Conservation (phyloP, 2,797 vertebrate genomes). For the Tauraco hartlaubi region DNA sequence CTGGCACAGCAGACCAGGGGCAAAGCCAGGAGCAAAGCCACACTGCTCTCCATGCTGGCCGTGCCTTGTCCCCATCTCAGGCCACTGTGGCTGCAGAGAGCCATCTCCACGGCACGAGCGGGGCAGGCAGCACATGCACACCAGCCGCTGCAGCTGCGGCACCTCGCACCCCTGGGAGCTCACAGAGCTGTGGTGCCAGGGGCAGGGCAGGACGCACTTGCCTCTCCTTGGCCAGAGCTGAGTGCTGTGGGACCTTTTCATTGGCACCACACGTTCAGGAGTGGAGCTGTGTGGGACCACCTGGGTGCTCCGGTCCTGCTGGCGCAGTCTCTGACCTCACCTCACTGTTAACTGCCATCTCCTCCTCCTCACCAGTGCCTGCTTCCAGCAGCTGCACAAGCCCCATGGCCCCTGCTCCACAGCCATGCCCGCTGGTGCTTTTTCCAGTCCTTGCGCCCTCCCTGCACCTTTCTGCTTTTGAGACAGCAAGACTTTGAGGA, state of each 20-base stretch:
- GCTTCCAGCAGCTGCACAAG: background rate
- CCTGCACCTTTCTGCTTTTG: fast-evolving
- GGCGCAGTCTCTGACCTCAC: fast-evolving
- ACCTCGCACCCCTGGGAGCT: background rate
- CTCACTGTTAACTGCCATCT: fast-evolving
- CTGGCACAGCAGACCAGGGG: background rate
- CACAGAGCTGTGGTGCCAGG: fast-evolving
- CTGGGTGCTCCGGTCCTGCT: fast-evolving
- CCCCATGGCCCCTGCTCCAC: too few relatives aligned
- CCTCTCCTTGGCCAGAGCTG: background rate
- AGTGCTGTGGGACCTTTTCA: fast-evolving
- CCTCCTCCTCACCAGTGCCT: background rate
- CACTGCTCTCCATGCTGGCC: background rate
- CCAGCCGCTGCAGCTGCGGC: background rate
- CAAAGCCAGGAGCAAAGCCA: background rate
- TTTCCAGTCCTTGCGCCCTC: too few relatives aligned
- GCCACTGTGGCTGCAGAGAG: too few relatives aligned
- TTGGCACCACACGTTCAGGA: background rate
- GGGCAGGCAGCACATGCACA: background rate
- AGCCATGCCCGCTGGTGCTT: background rate
- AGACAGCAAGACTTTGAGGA: background rate
- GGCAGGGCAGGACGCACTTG: background rate
- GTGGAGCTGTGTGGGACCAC: fast-evolving
- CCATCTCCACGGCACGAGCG: fast-evolving
- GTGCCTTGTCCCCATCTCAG: fast-evolving